phyloP scores from a whole-genome alignment of 2,113 vertebrate genomes.

The Dissostichus mawsoni region DNA sequence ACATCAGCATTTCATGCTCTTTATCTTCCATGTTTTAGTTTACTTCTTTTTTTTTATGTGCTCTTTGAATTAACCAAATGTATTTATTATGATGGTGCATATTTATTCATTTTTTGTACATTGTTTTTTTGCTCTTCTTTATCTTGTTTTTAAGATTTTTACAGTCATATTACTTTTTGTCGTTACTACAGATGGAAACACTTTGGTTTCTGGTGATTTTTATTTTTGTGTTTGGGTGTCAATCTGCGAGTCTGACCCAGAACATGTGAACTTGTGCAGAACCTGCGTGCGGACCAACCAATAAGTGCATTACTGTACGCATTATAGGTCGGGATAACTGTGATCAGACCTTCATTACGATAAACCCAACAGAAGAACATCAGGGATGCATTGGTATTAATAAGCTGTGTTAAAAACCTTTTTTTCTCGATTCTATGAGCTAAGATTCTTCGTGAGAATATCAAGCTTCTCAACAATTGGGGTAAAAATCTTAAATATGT shows the following conservation, averaged over 20 bases:
- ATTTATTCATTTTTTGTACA: slow-evolving; percentile 85
- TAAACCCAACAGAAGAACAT: slow-evolving; percentile 4
- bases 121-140: slow-evolving; percentile 45
- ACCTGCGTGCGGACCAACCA: slow-evolving; percentile 50
- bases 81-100: slow-evolving; percentile 76
- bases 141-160: slow-evolving; percentile 44
- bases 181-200: slow-evolving; percentile 32
- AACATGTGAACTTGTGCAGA: slow-evolving; percentile 44
- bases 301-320: slow-evolving; percentile 24
- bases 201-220: neutral
- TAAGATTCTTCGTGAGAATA: slow-evolving; percentile 22
- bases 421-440: neutral
- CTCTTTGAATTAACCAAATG: slow-evolving; percentile 58
- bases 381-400: slow-evolving; percentile 10
- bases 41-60: neutral
- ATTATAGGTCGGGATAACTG: slow-evolving; percentile 15
- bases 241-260: slow-evolving; percentile 52
- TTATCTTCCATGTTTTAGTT: slow-evolving; percentile 36
- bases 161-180: slow-evolving; percentile 51
- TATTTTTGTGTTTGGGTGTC: slow-evolving; percentile 19
- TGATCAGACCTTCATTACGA: slow-evolving; percentile 3
- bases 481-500: neutral
- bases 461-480: neutral
- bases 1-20: slow-evolving; percentile 37
- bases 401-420: slow-evolving; percentile 13